Conservation (phyloP, 2,888 invertebrate genomes). For the Cynaeus angustus region DNA sequence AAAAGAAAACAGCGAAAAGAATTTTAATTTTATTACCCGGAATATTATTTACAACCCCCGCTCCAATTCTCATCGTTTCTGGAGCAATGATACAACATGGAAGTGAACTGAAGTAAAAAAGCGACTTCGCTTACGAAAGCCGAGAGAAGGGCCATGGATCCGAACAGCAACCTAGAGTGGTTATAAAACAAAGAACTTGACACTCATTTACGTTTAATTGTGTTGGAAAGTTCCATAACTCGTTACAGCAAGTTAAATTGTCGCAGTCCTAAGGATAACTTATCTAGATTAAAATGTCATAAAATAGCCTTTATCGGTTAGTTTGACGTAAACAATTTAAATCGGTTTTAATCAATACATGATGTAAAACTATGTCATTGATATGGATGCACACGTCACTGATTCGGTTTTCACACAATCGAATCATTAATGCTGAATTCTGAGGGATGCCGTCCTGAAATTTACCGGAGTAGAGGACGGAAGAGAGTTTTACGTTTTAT, state of each 20-base stretch:
- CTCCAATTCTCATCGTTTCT: conserved; percentile 23
- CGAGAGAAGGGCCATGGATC: not conserved
- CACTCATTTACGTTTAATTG: conserved; percentile 45
- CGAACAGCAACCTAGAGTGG: conserved; percentile 22
- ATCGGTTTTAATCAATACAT: not conserved
- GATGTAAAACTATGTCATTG: too few species aligned
- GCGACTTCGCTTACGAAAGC: not conserved
- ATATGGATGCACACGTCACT: conserved; percentile 3
- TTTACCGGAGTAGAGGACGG: not conserved
- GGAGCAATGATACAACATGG: conserved; percentile 15
- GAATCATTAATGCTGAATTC: conserved; percentile 1
- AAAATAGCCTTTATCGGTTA: conserved; percentile 34
- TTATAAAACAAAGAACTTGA: conserved; percentile 42
- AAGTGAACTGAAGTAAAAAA: conserved; percentile 14
- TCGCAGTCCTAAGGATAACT: conserved; percentile 33
- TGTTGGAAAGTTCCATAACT: conserved; percentile 44
- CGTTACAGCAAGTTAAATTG: conserved; percentile 47
- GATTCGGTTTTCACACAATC: conserved; percentile 8
- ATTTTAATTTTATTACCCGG: conserved; percentile 25
- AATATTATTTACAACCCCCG: conserved; percentile 23
- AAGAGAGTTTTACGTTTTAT: not conserved
- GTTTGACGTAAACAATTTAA: conserved; percentile 20
- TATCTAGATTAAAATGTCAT: conserved; percentile 41
- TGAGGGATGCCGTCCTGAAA: not conserved
- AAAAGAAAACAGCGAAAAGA: conserved; percentile 11